phyloP scores from a whole-genome alignment of 2,113 vertebrate genomes.

The Thunnus maccoyii region DNA sequence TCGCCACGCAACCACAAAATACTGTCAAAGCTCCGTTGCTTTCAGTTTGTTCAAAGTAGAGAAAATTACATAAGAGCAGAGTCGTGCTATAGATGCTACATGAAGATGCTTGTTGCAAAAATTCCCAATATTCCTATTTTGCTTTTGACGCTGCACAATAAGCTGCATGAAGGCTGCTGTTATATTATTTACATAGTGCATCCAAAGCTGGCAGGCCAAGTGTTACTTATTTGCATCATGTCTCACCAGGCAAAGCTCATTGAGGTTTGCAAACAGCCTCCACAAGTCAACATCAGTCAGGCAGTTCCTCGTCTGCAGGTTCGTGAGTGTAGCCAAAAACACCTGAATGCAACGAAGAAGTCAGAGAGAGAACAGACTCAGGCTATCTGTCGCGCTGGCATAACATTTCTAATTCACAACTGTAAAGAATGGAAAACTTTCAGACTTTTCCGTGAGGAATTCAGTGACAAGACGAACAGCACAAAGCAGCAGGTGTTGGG shows the following conservation, averaged over 20 bases:
- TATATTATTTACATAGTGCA: constrained; percentile 22
- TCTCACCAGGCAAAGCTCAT: constrained; percentile 91
- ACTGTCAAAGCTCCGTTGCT: neutral
- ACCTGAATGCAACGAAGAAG: constrained; percentile 83
- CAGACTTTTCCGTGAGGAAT: constrained; percentile 39
- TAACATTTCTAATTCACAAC: constrained; percentile 48
- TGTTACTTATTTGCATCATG: constrained; percentile 30
- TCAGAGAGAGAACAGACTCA: constrained; percentile 24
- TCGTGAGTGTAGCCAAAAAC: constrained; percentile 88
- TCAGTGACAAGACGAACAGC: constrained; percentile 16
- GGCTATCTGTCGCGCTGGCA: neutral
- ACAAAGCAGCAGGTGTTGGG: constrained; percentile 62
- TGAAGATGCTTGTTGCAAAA: too few relatives aligned
- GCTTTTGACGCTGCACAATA: neutral
- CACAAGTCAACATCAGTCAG: constrained; percentile 88
- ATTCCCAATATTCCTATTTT: too few relatives aligned
- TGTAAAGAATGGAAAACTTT: constrained; percentile 19
- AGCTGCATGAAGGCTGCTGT: neutral
- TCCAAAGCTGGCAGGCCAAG: neutral
- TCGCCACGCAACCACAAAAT: constrained; percentile 16
- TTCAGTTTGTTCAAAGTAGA: neutral
- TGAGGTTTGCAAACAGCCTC: constrained; percentile 92
- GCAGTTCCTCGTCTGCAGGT: constrained; percentile 87
- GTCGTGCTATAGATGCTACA: neutral
- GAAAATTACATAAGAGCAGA: too few relatives aligned